These are phyloP conservation scores for Thamnophis elegans DNA, from an alignment of 2,797 vertebrate species.

Conservation along the genomic window DNA sequence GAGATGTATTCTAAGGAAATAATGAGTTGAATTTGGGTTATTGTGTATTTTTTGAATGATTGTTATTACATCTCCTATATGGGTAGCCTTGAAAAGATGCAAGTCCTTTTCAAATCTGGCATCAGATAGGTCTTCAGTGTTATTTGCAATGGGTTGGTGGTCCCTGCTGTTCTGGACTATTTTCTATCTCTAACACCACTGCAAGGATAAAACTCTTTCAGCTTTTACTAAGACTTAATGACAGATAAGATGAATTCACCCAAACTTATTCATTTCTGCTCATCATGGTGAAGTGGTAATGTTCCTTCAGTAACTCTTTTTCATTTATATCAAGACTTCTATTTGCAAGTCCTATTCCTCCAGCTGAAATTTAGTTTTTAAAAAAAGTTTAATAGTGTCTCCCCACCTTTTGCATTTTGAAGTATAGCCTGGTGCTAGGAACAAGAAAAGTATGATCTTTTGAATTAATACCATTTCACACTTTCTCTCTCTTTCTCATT, in stretches of 20 bases:
- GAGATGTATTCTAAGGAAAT: background rate
- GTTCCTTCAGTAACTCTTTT: background rate
- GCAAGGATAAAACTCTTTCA: conserved; percentile 5
- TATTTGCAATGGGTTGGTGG: background rate
- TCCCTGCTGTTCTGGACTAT: background rate
- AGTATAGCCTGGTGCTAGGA: background rate
- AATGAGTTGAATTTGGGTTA: background rate
- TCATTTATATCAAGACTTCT: conserved; percentile 7
- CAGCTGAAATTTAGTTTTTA: conserved; percentile 16
- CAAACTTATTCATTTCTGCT: background rate
- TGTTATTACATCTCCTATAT: background rate
- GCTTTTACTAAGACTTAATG: conserved; percentile 7
- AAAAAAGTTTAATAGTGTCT: background rate
- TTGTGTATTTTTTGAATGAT: background rate
- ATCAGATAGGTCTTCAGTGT: background rate
- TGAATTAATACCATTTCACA: conserved; percentile 13
- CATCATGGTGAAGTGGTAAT: background rate
- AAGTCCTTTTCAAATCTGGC: background rate
- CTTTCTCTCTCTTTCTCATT: background rate
- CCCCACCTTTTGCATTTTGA: background rate
- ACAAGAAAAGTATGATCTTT: background rate
- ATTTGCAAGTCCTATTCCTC: conserved; percentile 8
- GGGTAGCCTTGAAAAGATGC: background rate
- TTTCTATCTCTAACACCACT: background rate
- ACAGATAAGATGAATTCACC: background rate